Evolutionary conservation across 2,888 invertebrate species (phyloP).

Genomic region (Cartodere bifasciata): DNA sequence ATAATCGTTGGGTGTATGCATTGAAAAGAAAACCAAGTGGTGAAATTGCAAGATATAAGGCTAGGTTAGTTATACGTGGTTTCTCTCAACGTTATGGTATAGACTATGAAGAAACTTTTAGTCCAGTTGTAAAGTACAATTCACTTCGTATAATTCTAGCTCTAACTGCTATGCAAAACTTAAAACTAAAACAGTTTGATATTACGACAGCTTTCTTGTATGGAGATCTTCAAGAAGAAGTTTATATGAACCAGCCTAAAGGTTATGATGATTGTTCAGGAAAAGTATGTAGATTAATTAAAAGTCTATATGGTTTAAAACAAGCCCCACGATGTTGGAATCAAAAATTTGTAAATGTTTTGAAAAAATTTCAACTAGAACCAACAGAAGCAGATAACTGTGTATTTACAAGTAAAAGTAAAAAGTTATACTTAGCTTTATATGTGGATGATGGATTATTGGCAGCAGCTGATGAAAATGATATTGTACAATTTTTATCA

Average conservation of each 20-base stretch:
- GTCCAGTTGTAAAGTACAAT: conserved; percentile 8
- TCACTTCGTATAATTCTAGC: conserved; percentile 9
- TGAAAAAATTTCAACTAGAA: no score
- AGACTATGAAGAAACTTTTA: conserved; percentile 10
- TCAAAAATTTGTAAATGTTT: no score
- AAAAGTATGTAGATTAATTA: no score
- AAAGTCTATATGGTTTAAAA: no score
- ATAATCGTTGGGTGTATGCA: no score
- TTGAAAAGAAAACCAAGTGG: no score
- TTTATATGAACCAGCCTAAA: conserved; percentile 1
- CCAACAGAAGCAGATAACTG: no score
- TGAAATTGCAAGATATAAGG: conserved; percentile 16
- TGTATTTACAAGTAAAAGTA: no score
- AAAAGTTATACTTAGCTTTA: no score
- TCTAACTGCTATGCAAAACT: conserved; percentile 2
- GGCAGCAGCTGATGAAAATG: conserved; percentile 7
- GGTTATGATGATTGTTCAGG: no score
- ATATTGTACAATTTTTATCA: neutral
- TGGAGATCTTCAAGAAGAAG: neutral
- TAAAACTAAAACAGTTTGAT: neutral
- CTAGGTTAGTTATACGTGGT: conserved; percentile 15
- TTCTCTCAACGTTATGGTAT: conserved; percentile 12
- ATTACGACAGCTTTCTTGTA: conserved; percentile 3
- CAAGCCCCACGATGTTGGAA: no score
- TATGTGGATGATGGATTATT: conserved; percentile 24